phyloP scores from a whole-genome alignment of 2,797 vertebrate species.

The Glyptemys insculpta region DNA sequence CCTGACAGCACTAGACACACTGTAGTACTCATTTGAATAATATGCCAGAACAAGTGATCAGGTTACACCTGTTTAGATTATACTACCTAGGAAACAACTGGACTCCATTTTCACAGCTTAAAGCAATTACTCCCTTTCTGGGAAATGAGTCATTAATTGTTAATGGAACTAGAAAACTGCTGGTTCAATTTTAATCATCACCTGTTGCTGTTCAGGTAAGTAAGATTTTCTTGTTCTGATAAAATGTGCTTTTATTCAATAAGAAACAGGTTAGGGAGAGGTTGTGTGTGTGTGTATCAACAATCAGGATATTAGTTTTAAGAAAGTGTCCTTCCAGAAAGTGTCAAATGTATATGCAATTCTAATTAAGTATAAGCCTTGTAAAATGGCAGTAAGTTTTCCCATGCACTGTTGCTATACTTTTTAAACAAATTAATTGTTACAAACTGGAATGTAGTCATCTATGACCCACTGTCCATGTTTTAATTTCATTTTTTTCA shows the following conservation, averaged over 20 bases:
- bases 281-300: background rate
- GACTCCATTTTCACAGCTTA: conserved; percentile 62
- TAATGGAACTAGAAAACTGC: conserved; percentile 49
- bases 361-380: background rate
- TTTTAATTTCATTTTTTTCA: background rate
- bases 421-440: background rate
- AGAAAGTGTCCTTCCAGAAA: background rate
- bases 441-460: background rate
- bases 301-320: background rate
- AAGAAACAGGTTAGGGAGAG: background rate
- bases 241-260: background rate
- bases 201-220: conserved; percentile 69
- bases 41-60: conserved; percentile 70
- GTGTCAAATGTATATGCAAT: background rate
- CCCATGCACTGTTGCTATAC: background rate
- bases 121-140: conserved; percentile 49
- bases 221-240: conserved; percentile 45
- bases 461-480: background rate
- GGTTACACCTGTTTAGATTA: conserved; percentile 78
- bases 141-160: conserved; percentile 54
- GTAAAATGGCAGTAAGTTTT: background rate
- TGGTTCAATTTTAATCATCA: background rate
- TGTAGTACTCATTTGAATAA: conserved; percentile 53
- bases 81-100: conserved; percentile 76
- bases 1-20: conserved; percentile 4